Base-by-base conservation (phyloP, 2,797 vertebrate species). In the Muraenolepis orangiensis region DNA sequence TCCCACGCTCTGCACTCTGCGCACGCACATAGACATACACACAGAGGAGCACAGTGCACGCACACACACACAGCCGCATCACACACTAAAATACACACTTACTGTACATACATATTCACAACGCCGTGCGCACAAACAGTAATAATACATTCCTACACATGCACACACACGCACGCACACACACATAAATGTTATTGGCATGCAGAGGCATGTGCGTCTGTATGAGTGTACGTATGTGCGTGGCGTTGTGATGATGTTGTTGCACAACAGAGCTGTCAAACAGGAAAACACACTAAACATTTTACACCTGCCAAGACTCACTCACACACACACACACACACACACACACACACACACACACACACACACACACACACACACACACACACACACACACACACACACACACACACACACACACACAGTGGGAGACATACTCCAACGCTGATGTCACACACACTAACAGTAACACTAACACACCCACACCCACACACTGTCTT, bases 1-100 rank as follows among this genome's bases (percentile, higher is more conserved):
- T 94, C 93, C 92, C 93, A 94, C 91, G 91, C 86, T 93, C 89
- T 38, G 72, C 88, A 88, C 86, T 82, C 77, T 72, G 78, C 82
- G 77, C 74, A 78, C 83, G 73, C 76, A 72, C 75, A 51, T 69
- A 73, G 16, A 72, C 28, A 69, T 51, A 73, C 70, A 34, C 74
- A 75, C 69, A 38, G 36, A 38, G 36, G 36, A 38, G 36, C 36
- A 89, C 88, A 87, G 87, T 82, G 77, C 73, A 28, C 31, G 3
- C n/a, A 71, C 73, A 75, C 74, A 79, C 75, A 82, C 74, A 82
- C 71, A 82, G n/a, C n/a, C n/a, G 29, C 12, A 67, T 38, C 66
- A 30, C 28, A 31, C 66, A 16, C 20, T 28, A 13, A 14, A 30
- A 72, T 18, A 73, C 71, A 74, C 46, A 69, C 78, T 76, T 13